Evolutionary conservation across 30 jellyfish, hydroid and myxozoan species (phyloP), one percentile per base, ranked within the genome.

Genomic region (Phacellophora camtschatica): DNA sequence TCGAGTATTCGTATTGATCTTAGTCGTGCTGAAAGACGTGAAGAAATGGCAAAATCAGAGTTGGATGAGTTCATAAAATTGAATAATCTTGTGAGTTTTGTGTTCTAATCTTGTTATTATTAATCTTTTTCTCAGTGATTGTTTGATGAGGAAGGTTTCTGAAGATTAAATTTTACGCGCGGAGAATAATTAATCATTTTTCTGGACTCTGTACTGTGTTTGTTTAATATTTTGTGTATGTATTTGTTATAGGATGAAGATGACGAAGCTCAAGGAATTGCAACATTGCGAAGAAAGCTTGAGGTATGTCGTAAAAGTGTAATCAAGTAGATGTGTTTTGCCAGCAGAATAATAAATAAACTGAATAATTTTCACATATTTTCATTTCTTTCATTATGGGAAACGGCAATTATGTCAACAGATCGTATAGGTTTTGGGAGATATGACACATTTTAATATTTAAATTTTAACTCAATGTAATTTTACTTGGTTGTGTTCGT

Each of bases 61-160:
- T 31, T 73, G n/a, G 74, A 73, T 8, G 86, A 73, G 20, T 73
- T 73, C 74, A 73, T 50, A 64, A 51, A 34, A 37, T 64, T 73
- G 41, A 64, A 73, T n/a, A 48, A 55, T 7, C 67, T 73, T 74
- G 86, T 73, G 35, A 0, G 63, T 68, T 62, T 4, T 31, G 3
- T 2, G 8, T 62, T 23, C 3, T 62, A 22, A 8, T 57, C 10
- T 7, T 5, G 29, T 10, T 53, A 27, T 19, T 12, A 53, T 9
- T 53, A 16, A 16, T 8, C 16, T 8, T 8, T n/a, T n/a, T n/a
- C n/a, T n/a, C n/a, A n/a, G n/a, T n/a, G n/a, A n/a, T n/a, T n/a
- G n/a, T n/a, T n/a, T n/a, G n/a, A n/a, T n/a, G n/a, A n/a, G n/a
- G n/a, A n/a, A n/a, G n/a, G n/a, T n/a, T n/a, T n/a, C n/a, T n/a